Base-by-base conservation (phyloP, 64 coral and sea anemone genomes). In the Pachyseris speciosa region DNA sequence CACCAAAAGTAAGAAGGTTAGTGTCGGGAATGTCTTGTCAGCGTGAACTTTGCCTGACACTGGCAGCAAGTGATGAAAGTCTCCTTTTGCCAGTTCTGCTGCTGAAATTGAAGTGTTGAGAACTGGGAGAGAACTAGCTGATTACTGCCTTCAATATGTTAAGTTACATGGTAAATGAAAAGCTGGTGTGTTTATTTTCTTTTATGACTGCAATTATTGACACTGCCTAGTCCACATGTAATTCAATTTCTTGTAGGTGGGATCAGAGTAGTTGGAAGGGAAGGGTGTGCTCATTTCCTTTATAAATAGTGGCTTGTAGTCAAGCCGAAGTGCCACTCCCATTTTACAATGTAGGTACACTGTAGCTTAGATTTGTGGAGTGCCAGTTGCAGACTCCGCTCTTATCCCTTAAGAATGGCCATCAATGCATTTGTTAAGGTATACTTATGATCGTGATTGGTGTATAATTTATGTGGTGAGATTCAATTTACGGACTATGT, bases 1-100 rank as follows among this genome's bases (percentile, higher is more conserved):
- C 59, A 95, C 94, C 19, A 99, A 99, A 72, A 99, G 97, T 40
- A 99, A 95, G 57, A 99, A 99, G 94, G 97, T 96, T 9, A 48
- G 83, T 51, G 25, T 49, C 37, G 34, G 22, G 17, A 52, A 0
- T 57, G n/a, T 30, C 27, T 51, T 70, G 15, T 40, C 10, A 8
- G 16, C 10, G 68, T 17, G 42, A 19, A 43, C 52, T 63, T 32
- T 9, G 19, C 29, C 8, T 20, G 39, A 39, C 1, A 20, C 44
- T 16, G 13, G 74, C 37, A 59, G 70, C 44, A 68, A 38, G n/a
- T 93, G 70, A 93, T 93, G 88, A 91, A 91, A 39, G 22, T 69
- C 67, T 91, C 76, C 88, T 83, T 79, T 41, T 81, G 94, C 94
- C 94, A 95, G 94, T 95, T 95, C 94, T 95, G 88, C 94, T 95